Base-by-base conservation (phyloP, 2,888 invertebrate genomes). In the Drosophila algonquin region DNA sequence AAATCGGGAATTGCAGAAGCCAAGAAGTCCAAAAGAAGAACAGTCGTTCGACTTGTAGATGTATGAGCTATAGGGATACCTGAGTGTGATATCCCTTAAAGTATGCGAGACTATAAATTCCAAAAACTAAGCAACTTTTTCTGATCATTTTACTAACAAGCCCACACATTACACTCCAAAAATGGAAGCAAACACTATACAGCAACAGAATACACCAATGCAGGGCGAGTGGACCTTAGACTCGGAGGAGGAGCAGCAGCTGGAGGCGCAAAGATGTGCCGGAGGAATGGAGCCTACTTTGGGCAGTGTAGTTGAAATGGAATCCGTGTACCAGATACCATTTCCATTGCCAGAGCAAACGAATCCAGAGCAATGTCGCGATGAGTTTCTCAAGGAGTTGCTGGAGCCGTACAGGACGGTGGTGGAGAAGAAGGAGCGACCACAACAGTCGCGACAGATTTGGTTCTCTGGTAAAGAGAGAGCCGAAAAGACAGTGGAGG, bases 341-440 rank as follows among this genome's bases (percentile, higher is more conserved):
- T 76, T 74, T 32, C 80, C 79, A 7, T 35, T 79, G 16, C 71
- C 73, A 0, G 35, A 24, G 2, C 79, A 79, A 18, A 10, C 1
- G 65, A 76, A 67, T 51, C 40, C 18, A 45, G 64, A 3, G 8
- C 40, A 73, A 0, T 75, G 78, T 47, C 74, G 81, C 32, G 80
- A 80, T 52, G 48, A 69, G 9, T 79, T 45, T 35, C 56, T 79
- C 0, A 40, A 21, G 14, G 24, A 12, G 14, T 21, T 77, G 2
- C 46, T 76, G 2, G n/a, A 18, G 2, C 21, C 24, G 6, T 45
- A 27, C n/a, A 27, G 53, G 1, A 1, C 0, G 0, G 1, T 2
- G 8, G 5, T 5, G 0, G 12, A 7, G 10, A 9, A 8, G 6
- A 6, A 9, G 10, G 0, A 0, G 0, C 24, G 7, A 24, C 2